Base-by-base conservation (phyloP, 1,140 invertebrate genomes). In the Megathymus violae region DNA sequence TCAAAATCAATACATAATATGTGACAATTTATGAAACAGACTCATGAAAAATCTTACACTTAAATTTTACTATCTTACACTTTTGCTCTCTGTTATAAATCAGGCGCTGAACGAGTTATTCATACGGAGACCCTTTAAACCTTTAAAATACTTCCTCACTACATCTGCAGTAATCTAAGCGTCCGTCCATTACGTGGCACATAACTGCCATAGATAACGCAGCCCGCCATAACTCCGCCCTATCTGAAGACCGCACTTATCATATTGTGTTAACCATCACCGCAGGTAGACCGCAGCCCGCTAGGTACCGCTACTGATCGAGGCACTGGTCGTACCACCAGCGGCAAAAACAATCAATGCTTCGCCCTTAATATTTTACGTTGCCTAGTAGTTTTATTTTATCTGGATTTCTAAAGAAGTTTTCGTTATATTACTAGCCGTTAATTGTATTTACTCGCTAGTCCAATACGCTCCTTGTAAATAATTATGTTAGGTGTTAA, bases 201-300 rank as follows among this genome's bases (percentile, higher is more conserved):
- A 31, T 56, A 43, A 56, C 52, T 56, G 52, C 40, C 38, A n/a
- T 16, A 56, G 52, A 56, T 56, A 56, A 44, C 52, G n/a, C 11
- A 27, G 15, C 36, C 40, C 38, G 36, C 52, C 19, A 56, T 56
- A 56, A 56, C 52, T 31, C 47, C 22, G 52, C 7, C 31, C 51
- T 47, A 54, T 50, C 41, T 60, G 38, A 54, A 38, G 51, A 11
- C 27, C 43, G 13, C 31, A 62, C 48, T 41, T 69, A 69, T 64
- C 67, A 58, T 62, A 61, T 51, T 31, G 60, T 62, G 59, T 51
- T 59, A 36, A 36, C n/a, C 34, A 36, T 19, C 4, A n/a, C 22
- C 66, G 67, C 74, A 81, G 80, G 78, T 80, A 82, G 75, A 76
- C 78, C 19, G 16, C 19, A 10, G 13, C 6, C 9, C 13, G 11